Percentiles rank a stretch among this genome's conserved stretches.
These are phyloP conservation scores for Hydraecia micacea DNA, from an alignment of 2,888 invertebrate genomes.

Conservation along the genomic window DNA sequence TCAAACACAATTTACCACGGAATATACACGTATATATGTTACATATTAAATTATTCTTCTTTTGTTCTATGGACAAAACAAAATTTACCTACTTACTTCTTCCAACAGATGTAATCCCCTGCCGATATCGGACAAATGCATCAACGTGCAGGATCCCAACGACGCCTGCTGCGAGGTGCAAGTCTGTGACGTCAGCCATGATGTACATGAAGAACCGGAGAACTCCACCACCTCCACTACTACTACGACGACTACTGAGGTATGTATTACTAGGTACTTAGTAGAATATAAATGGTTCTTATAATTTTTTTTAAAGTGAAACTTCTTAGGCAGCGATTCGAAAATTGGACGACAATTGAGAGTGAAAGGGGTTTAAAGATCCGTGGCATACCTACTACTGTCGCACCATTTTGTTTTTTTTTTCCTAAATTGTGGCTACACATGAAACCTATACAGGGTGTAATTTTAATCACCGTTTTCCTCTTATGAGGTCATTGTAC, in stretches of 20 bases:
- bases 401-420: no score
- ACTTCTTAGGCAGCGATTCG: no score
- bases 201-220: conserved; percentile 92
- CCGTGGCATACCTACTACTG: no score
- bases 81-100: neutral
- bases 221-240: conserved; percentile 76
- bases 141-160: conserved; percentile 94
- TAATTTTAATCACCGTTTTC: no score
- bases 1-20: no score
- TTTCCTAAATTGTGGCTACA: no score
- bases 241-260: conserved; percentile 70
- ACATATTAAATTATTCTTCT: neutral
- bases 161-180: conserved; percentile 96
- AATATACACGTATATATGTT: neutral
- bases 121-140: conserved; percentile 93
- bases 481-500: no score
- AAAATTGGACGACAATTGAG: no score
- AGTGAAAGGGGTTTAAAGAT: no score
- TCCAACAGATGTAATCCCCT: conserved; percentile 90
- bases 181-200: conserved; percentile 95
- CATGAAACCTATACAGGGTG: no score
- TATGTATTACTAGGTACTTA: conserved; percentile 26
- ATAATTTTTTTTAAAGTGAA: neutral
- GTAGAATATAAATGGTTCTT: neutral
- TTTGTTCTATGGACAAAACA: neutral